Conservation (phyloP, 2,113 vertebrate genomes). For the Alethe diademata region DNA sequence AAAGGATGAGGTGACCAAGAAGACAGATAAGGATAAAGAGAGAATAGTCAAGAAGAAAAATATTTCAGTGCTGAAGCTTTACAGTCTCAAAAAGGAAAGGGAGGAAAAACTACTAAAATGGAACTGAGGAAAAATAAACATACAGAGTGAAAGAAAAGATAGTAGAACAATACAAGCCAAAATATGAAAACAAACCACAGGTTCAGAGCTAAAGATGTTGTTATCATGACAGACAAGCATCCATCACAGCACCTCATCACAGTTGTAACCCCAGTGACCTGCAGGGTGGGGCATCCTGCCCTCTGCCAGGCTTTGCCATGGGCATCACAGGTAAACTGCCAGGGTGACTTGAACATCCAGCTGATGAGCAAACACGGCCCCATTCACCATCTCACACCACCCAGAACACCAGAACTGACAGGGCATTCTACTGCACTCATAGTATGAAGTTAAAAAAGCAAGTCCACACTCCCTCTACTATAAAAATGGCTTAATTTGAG, state of each 20-base stretch:
- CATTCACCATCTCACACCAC: rapidly evolving
- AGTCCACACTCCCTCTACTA: background rate
- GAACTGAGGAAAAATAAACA: background rate
- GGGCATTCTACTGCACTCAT: background rate
- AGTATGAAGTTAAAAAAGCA: background rate
- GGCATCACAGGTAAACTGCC: background rate
- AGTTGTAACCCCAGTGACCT: background rate
- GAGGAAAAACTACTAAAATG: background rate
- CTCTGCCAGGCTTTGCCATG: background rate
- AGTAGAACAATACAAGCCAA: background rate
- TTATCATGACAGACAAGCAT: background rate
- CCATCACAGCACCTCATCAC: background rate
- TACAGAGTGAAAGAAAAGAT: background rate
- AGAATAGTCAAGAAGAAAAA: background rate
- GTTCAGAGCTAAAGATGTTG: background rate
- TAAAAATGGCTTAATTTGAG: background rate
- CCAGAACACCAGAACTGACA: background rate
- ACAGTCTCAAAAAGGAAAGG: background rate
- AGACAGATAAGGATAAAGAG: background rate
- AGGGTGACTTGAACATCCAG: background rate
- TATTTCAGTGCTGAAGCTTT: background rate
- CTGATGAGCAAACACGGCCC: background rate
- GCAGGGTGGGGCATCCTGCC: background rate
- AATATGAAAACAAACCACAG: background rate
- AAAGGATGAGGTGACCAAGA: background rate